These are phyloP conservation scores for Charina bottae DNA, from an alignment of 2,113 vertebrate genomes.

Conservation along the genomic window DNA sequence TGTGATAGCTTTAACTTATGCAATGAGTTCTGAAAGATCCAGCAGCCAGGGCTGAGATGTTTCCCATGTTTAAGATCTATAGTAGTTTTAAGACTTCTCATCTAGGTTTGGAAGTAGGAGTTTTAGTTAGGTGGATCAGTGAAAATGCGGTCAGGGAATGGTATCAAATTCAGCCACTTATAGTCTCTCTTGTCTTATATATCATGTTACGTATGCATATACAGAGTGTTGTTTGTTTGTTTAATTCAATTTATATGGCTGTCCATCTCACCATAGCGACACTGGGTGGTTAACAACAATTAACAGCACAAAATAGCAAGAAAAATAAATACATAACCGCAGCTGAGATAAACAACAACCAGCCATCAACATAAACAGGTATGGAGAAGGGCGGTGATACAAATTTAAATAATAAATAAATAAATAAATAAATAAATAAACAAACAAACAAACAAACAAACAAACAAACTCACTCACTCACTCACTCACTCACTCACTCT, in stretches of 20 bases:
- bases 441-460: no score
- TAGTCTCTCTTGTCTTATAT: background rate
- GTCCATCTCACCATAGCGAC: background rate
- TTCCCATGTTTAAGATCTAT: background rate
- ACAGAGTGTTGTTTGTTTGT: background rate
- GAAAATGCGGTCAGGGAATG: background rate
- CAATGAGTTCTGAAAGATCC: background rate
- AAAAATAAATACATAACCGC: background rate
- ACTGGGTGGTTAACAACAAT: background rate
- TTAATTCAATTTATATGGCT: background rate
- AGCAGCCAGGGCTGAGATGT: no score
- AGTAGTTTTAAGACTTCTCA: background rate
- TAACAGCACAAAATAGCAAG: background rate
- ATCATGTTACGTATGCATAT: background rate
- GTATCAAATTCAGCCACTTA: background rate
- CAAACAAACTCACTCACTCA: no score
- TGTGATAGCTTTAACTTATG: background rate
- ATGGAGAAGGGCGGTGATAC: no score
- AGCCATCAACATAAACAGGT: background rate
- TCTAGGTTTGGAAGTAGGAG: background rate
- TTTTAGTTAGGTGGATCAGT: background rate
- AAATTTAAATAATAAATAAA: no score
- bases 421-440: no score
- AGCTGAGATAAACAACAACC: background rate
- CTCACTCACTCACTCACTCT: no score